Base-by-base conservation (phyloP, 2,113 vertebrate species). In the Callipepla californica region DNA sequence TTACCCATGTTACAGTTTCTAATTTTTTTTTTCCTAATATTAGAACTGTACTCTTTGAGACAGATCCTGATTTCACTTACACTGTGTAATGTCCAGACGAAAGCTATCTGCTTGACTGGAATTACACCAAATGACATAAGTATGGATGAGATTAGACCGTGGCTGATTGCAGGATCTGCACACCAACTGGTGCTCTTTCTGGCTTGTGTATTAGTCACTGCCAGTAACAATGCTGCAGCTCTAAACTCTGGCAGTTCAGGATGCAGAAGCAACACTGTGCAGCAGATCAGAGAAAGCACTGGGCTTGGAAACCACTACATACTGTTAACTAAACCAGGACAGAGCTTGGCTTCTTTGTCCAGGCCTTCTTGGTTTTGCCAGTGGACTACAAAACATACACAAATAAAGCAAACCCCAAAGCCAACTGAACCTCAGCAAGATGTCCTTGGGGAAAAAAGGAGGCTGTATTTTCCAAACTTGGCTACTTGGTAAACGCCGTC, bases 101-200 rank as follows among this genome's bases (percentile, higher is more conserved):
- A 93, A 76, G 13, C 28, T 47, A 30, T 91, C 87, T 62, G 12
- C 55, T 55, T 44, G 13, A n/a, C 13, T 63, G 44, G 89, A 80
- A 85, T 85, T 76, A 58, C 57, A 8, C 42, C 20, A 17, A 55
- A 26, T 83, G 85, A 75, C 48, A 80, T 6, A n/a, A 53, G 38
- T 12, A 9, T 6, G 47, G 34, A 63, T 80, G 75, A 91, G 36
- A 72, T 61, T 57, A 92, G 50, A 19, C 75, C 47, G 30, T 28
- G 25, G 45, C 58, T 82, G 62, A 66, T 1, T 59, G 40, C 26
- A 20, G 38, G 42, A 42, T 67, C 45, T 73, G 51, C 81, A 80
- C 74, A 88, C 70, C 90, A 94, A 94, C 66, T 44, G 67, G 58
- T 73, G 45, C 32, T 55, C 69, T 82, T 90, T 62, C 74, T 94